Conservation (phyloP, 2,888 invertebrate species). For the Dastarcus helophoroides region DNA sequence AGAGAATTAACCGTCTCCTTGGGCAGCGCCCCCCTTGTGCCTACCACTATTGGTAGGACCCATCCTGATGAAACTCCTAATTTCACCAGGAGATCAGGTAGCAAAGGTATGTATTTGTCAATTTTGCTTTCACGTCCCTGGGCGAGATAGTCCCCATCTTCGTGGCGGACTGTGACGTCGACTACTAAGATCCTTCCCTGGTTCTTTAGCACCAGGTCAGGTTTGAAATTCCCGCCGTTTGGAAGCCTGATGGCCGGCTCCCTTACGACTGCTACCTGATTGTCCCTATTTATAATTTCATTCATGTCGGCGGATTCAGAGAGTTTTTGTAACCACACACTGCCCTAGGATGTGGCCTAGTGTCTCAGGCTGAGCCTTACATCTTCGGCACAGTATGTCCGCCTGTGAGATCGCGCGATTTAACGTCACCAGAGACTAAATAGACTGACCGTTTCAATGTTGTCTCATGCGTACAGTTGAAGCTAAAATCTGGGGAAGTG, state of each 20-base stretch:
- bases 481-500: no score
- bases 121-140: constrained; percentile 19
- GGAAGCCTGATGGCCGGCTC: constrained; percentile 10
- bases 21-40: constrained; percentile 26
- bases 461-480: no score
- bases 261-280: constrained; percentile 9
- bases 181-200: constrained; percentile 15
- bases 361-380: constrained; percentile 21
- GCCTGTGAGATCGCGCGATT: constrained; percentile 17
- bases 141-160: constrained; percentile 15
- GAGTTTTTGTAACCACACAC: constrained; percentile 16
- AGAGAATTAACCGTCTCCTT: constrained; percentile 19
- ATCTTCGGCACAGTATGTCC: constrained; percentile 22
- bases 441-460: no score
- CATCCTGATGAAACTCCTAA: no score
- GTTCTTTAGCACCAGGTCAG: constrained; percentile 18
- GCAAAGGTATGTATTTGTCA: no score
- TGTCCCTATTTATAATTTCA: constrained; percentile 1
- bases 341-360: constrained; percentile 24
- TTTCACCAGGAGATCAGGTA: no score
- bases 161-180: constrained; percentile 16
- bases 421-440: no score
- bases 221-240: constrained; percentile 17
- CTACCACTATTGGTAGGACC: constrained; percentile 26
- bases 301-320: constrained; percentile 18